phyloP scores from a whole-genome alignment of 2,888 invertebrate genomes.

The Eucriotettix oculatus region DNA sequence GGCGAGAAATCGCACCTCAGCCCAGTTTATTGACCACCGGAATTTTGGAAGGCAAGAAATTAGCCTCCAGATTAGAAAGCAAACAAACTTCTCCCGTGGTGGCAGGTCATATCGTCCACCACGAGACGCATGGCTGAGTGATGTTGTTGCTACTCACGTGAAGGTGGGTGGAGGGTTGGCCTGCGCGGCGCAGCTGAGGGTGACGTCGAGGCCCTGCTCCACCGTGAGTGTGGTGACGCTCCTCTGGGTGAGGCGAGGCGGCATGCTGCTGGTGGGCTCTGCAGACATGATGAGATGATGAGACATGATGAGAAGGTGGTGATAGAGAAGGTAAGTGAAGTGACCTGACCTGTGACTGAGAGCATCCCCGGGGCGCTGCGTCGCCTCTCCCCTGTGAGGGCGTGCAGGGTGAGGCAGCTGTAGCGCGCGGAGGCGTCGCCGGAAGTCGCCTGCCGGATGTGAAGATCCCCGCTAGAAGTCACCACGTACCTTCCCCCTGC shows the following conservation, averaged over 20 bases:
- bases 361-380: slow-evolving; percentile 9
- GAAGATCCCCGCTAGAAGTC: slow-evolving; percentile 4
- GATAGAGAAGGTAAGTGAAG: too few species aligned
- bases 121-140: too few species aligned
- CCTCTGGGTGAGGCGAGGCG: slow-evolving; percentile 10
- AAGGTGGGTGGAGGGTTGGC: slow-evolving; percentile 11
- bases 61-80: too few species aligned
- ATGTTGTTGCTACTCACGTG: slow-evolving; percentile 6
- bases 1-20: too few species aligned
- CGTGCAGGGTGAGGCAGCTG: slow-evolving; percentile 12
- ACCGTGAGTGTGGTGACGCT: slow-evolving; percentile 6
- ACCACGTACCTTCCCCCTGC: slow-evolving; percentile 5
- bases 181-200: slow-evolving; percentile 11
- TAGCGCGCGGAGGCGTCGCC: slow-evolving; percentile 10
- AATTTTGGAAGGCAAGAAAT: too few species aligned
- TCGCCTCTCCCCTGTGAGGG: slow-evolving; percentile 10
- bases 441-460: slow-evolving; percentile 5
- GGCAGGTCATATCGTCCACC: too few species aligned
- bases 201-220: slow-evolving; percentile 8
- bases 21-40: too few species aligned
- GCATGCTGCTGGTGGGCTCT: slow-evolving; percentile 11
- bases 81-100: too few species aligned
- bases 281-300: too few species aligned
- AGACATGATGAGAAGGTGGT: too few species aligned
- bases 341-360: slow-evolving; percentile 7